Conservation (phyloP, 2,797 vertebrate genomes). For the Protonibea diacanthus region DNA sequence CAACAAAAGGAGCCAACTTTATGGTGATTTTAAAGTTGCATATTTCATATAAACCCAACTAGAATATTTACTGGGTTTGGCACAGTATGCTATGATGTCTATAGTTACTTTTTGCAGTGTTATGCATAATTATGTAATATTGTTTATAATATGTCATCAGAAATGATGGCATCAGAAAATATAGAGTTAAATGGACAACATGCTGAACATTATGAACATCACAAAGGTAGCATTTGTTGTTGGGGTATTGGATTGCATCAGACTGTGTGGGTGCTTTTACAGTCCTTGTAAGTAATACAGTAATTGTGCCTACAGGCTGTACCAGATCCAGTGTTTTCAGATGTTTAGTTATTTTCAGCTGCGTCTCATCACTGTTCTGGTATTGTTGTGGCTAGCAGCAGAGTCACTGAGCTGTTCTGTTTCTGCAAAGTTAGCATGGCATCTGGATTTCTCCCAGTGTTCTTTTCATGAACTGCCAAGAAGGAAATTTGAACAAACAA, state of each 20-base stretch:
- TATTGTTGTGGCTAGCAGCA: conserved; percentile 65
- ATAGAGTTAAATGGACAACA: not conserved
- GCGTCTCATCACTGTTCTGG: conserved; percentile 50
- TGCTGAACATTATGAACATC: not conserved
- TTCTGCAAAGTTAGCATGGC: conserved; percentile 73
- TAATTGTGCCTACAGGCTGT: conserved; percentile 30
- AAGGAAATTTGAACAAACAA: conserved; percentile 84
- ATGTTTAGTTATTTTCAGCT: conserved; percentile 44
- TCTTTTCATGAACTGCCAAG: conserved; percentile 82
- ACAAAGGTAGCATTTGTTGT: conserved; percentile 48
- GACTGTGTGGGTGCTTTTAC: conserved; percentile 37
- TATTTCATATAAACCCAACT: not conserved
- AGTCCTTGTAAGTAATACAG: conserved; percentile 46
- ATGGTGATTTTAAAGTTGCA: not conserved
- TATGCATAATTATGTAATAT: not conserved
- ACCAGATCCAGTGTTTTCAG: conserved; percentile 45
- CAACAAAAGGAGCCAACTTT: not conserved
- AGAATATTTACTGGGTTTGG: not conserved
- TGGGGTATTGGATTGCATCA: conserved; percentile 17
- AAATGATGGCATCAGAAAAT: not conserved
- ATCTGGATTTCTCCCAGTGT: conserved; percentile 74
- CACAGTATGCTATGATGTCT: not conserved
- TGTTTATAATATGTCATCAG: not conserved
- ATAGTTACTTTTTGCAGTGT: not conserved
- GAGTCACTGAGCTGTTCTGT: conserved; percentile 79